Evolutionary conservation across 2,888 invertebrate genomes (phyloP).

Genomic region (Noctua janthe): DNA sequence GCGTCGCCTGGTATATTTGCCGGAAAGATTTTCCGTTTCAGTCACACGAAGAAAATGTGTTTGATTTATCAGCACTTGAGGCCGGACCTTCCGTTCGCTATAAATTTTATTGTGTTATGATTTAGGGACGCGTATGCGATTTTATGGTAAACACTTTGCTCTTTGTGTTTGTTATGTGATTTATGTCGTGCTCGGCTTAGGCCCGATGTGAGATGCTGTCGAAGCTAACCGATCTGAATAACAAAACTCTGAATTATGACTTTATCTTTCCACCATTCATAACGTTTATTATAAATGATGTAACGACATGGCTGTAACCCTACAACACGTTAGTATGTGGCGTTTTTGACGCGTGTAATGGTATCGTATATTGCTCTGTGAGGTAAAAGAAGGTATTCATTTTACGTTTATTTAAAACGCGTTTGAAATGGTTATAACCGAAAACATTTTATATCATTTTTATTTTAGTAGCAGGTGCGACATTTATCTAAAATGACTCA

Average conservation of each 20-base stretch:
- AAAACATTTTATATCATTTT: slow-evolving; percentile 46
- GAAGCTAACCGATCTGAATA: slow-evolving; percentile 69
- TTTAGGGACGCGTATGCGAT: slow-evolving; percentile 88
- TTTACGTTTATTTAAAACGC: slow-evolving; percentile 59
- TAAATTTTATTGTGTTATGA: slow-evolving; percentile 90
- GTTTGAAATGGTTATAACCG: slow-evolving; percentile 53
- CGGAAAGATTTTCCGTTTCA: slow-evolving; percentile 86
- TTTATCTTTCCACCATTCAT: slow-evolving; percentile 45
- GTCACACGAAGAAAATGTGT: slow-evolving; percentile 89
- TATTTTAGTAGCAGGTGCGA: slow-evolving; percentile 31
- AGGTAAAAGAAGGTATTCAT: slow-evolving; percentile 52
- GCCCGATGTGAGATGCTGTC: slow-evolving; percentile 71
- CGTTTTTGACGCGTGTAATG: slow-evolving; percentile 56
- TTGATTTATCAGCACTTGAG: slow-evolving; percentile 90
- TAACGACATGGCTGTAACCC: slow-evolving; percentile 35
- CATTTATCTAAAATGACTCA: slow-evolving; percentile 30
- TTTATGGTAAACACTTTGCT: slow-evolving; percentile 90
- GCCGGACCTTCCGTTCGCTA: slow-evolving; percentile 89
- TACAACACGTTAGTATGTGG: slow-evolving; percentile 48
- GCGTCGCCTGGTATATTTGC: slow-evolving; percentile 83
- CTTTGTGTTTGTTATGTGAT: slow-evolving; percentile 86
- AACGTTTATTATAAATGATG: slow-evolving; percentile 51
- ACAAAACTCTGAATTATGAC: slow-evolving; percentile 64
- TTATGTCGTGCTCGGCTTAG: slow-evolving; percentile 76
- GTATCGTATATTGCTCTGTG: slow-evolving; percentile 54